Conservation (phyloP, 2,888 invertebrate genomes). For the Cephus pulcher region DNA sequence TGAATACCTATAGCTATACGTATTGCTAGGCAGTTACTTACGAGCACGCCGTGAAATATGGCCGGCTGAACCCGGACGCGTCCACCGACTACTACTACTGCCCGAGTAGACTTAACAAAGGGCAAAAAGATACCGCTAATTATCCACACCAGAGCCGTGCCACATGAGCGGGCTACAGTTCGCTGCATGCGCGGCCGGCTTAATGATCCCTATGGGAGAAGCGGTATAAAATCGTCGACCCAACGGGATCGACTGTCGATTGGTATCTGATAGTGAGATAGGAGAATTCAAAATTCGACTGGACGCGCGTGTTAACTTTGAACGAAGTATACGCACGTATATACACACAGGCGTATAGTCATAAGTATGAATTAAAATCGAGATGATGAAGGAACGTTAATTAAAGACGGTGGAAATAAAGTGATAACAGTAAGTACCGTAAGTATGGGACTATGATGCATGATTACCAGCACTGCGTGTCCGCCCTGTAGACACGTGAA, state of each 20-base stretch:
- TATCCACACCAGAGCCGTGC: constrained; percentile 8
- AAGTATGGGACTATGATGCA: constrained; percentile 27
- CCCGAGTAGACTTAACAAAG: constrained; percentile 16
- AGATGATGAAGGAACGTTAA: constrained; percentile 14
- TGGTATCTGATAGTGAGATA: background rate
- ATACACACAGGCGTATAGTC: no score
- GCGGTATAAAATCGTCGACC: background rate
- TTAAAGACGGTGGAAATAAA: constrained; percentile 32
- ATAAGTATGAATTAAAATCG: no score
- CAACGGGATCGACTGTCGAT: background rate
- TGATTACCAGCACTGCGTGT: constrained; percentile 29
- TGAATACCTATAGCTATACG: background rate
- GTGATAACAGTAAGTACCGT: constrained; percentile 31
- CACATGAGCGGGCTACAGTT: background rate
- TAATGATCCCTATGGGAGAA: background rate
- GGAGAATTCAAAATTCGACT: background rate
- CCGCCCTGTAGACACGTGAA: constrained; percentile 25
- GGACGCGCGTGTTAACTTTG: background rate
- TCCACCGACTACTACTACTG: constrained; percentile 22
- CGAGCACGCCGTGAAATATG: constrained; percentile 41
- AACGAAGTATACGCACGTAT: background rate
- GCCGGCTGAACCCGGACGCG: constrained; percentile 49
- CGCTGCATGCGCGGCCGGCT: background rate
- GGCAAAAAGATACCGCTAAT: constrained; percentile 21
- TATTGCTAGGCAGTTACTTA: background rate